phyloP scores from a whole-genome alignment of 1,140 invertebrate species.

The Heliothis subflexa region DNA sequence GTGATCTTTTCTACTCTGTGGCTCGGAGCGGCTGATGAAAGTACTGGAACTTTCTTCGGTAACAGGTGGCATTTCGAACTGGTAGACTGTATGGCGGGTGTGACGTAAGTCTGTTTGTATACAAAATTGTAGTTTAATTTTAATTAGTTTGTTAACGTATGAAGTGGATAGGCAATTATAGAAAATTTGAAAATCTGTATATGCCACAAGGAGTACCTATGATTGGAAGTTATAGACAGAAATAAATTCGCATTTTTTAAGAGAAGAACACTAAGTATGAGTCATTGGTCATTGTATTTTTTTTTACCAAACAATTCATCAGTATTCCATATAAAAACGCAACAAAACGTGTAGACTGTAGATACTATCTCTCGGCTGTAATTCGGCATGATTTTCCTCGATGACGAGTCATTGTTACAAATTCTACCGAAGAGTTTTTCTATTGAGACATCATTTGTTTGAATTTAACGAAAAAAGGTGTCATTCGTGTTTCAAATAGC shows the following conservation, averaged over 20 bases:
- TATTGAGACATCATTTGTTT: constrained; percentile 10
- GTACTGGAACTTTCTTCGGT: constrained; percentile 29
- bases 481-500: constrained; percentile 8
- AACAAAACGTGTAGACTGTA: neutral
- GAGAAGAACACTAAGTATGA: too few species aligned
- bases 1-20: constrained; percentile 22
- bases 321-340: constrained; percentile 12
- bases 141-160: neutral
- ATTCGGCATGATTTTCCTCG: constrained; percentile 15
- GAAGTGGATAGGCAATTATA: too few species aligned
- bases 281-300: neutral
- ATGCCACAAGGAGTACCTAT: neutral
- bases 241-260: neutral
- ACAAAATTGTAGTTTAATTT: constrained; percentile 18
- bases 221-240: too few species aligned
- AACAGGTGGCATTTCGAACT: neutral
- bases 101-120: neutral
- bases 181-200: neutral
- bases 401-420: constrained; percentile 3
- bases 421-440: constrained; percentile 1
- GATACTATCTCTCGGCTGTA: constrained; percentile 11
- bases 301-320: neutral
- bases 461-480: constrained; percentile 41
- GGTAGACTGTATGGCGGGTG: neutral
- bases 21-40: neutral